phyloP scores from a whole-genome alignment of 2,113 vertebrate species.

The Megaceryle torquata region DNA sequence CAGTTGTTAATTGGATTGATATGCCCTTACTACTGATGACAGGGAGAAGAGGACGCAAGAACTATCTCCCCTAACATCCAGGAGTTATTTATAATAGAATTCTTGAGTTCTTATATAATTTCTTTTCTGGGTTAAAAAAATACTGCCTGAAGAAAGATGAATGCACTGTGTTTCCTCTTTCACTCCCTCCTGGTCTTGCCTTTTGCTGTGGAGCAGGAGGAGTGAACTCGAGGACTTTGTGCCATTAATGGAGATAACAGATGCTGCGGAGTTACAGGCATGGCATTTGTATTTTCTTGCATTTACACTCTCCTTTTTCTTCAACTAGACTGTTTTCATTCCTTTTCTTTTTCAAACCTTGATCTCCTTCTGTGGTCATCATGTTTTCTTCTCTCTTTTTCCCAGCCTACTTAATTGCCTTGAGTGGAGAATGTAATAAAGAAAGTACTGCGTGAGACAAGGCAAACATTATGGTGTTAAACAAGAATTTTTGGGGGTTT shows the following conservation, averaged over 20 bases:
- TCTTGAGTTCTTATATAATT: background rate
- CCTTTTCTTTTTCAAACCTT: background rate
- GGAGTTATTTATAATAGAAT: background rate
- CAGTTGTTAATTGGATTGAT: background rate
- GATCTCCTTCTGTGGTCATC: background rate
- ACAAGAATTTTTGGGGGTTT: background rate
- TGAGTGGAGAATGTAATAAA: background rate
- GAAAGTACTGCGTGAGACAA: background rate
- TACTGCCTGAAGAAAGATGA: background rate
- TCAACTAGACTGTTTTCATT: background rate
- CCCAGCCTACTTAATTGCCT: background rate
- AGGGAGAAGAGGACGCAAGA: background rate
- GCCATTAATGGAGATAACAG: background rate
- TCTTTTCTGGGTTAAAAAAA: background rate
- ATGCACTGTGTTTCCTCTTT: background rate
- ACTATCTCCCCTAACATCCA: background rate
- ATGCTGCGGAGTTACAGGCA: background rate
- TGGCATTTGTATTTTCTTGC: background rate
- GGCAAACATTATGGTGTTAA: background rate
- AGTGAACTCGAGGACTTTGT: background rate
- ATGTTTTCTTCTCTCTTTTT: background rate
- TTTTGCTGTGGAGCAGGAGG: background rate
- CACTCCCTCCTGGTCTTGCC: background rate
- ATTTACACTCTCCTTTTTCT: background rate
- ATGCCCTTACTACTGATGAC: background rate